Evolutionary conservation across 2,888 invertebrate species (phyloP), one percentile per base, ranked within the genome.

Genomic region (Cephus spinipes): DNA sequence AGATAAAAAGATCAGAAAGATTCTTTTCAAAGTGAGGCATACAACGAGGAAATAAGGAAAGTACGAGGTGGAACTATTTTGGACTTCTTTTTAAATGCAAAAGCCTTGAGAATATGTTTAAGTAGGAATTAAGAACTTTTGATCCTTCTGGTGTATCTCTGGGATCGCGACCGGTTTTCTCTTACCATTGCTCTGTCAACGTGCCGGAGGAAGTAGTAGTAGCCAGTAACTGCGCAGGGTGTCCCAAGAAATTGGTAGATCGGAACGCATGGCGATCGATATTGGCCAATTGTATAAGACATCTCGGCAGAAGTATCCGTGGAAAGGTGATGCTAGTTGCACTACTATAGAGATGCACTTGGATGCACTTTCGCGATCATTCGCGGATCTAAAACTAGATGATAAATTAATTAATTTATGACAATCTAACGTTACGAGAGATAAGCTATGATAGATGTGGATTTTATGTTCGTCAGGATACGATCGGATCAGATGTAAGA

Each of bases 171-270:
- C 55, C 55, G 55, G 55, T 55, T 55, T 31, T 33, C 33, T 33
- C 71, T 71, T 71, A 71, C 71, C 71, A 71, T 71, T 71, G 71
- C 33, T 71, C 71, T 71, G 32, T 71, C 32, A 71, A 71, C 12
- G 71, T 71, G 33, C 71, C 33, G 71, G 71, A 71, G 33, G 71
- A 71, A 71, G 33, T 71, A 71, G 33, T 55, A 55, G 55, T 55
- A 55, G 55, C 55, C 55, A 55, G 55, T 55, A 55, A 55, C 55
- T 55, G 55, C 55, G 55, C 55, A 55, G 55, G 23, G 23, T 55
- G 55, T 55, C 55, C 55, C 55, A 55, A 23, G 9, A 55, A 55
- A 55, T 55, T 55, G 71, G 33, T 71, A 33, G 12, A 33, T 71
- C 30, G 71, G 12, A 31, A 12, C 9, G 31, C 71, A 71, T 33